Evolutionary conservation across 2,113 vertebrate genomes (phyloP), one percentile per base, ranked within the genome.

Genomic region (Austrofundulus limnaeus): DNA sequence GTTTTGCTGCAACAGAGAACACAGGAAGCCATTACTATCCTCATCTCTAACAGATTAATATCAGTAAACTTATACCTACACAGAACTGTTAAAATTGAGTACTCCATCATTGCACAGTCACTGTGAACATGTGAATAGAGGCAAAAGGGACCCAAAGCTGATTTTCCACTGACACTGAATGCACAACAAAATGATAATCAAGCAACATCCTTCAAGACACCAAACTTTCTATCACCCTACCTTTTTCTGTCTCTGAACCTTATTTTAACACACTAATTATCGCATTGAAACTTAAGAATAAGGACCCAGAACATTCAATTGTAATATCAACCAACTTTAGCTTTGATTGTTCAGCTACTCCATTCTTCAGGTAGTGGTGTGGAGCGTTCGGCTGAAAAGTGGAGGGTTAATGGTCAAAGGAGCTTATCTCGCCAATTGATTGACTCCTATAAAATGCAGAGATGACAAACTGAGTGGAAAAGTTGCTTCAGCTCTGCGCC

Each of bases 311-410:
- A 55, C 55, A 68, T 70, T 87, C 68, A 66, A 37, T 87, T 88
- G 89, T 89, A 92, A 91, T 20, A 77, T 58, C 86, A n/a, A 84
- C 86, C 50, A 72, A 28, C n/a, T 72, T 66, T 70, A 75, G 49
- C 73, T 82, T 77, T 75, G 43, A 75, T 0, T 42, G n/a, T 11
- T 87, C 87, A 77, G 77, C 85, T 86, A 88, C 90, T 70, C 12
- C n/a, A 19, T 28, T 11, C n/a, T 8, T 12, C 42, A 20, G 49
- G 59, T 50, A 65, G 48, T 14, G 39, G 24, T 47, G 66, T 16
- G 52, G 55, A 49, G 45, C 50, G 50, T 16, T 72, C 6, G 19
- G 14, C 50, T 37, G 69, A 60, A 55, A 75, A 66, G 48, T 62
- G 82, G 72, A 72, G 87, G 83, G 78, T 52, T 80, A 78, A 69